Evolutionary conservation across 2,113 vertebrate species (phyloP), one percentile per base, ranked within the genome.

Genomic region (Strix aluco): DNA sequence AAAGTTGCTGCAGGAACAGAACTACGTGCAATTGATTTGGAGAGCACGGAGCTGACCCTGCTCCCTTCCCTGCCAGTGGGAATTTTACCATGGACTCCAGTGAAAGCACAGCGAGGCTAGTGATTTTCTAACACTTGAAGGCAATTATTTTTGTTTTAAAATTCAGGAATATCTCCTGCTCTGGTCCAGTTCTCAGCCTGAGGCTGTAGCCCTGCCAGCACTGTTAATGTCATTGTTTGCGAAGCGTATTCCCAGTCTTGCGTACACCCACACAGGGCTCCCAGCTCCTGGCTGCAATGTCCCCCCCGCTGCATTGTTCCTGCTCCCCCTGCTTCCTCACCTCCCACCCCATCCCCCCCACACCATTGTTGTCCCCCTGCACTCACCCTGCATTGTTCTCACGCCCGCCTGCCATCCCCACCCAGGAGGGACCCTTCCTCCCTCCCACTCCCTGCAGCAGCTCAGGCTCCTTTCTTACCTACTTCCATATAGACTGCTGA

Each of bases 381-480:
- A 94, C 83, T 82, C 90, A 91, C 95, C 96, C 96, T 74, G 78
- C 72, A 96, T 97, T 97, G 96, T 97, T 95, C 96, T 90, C 72
- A 42, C 21, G 17, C 87, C 71, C 32, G 62, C 59, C 90, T 72
- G 80, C 71, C 80, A 96, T 91, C 90, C 85, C 89, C 86, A 59
- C 86, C 79, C 10, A 54, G 95, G 92, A 96, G 95, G 92, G 94
- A 97, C 95, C 82, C 75, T 95, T 88, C 92, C 95, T 94, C 90
- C 46, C 65, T 96, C 86, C 85, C 82, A 55, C n/a, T 93, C 81
- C 67, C 55, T 5, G 2, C 59, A 73, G 70, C 66, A 85, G 46
- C 73, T 63, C 62, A 83, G 44, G 62, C 36, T 91, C 44, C 84
- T 83, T 81, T 65, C 81, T 58, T 49, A 85, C 92, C 80, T 88